Percentiles rank a stretch among this genome's conserved stretches.
Conservation (phyloP, 2,113 vertebrate species). For the Panthera uncia region DNA sequence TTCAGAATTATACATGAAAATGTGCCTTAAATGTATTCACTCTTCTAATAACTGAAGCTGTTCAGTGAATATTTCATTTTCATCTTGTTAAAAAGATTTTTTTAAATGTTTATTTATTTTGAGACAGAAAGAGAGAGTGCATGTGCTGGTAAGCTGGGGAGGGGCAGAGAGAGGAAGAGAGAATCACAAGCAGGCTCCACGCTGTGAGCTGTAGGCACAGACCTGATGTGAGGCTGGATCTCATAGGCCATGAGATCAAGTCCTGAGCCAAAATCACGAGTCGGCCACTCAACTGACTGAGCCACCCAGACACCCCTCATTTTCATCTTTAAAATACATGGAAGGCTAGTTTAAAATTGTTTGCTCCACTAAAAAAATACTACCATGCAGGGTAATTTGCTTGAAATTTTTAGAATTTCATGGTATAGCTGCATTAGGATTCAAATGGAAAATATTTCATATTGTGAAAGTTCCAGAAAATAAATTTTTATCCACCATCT, state of each 20-base stretch:
- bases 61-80: slow-evolving; percentile 36
- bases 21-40: neutral
- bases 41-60: neutral
- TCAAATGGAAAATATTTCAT: slow-evolving; percentile 23
- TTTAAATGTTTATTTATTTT: too few relatives aligned
- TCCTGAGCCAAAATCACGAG: too few relatives aligned
- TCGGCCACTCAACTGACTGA: too few relatives aligned
- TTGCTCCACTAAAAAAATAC: slow-evolving; percentile 20
- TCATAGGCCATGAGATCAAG: too few relatives aligned
- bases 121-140: too few relatives aligned
- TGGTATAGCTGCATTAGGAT: neutral
- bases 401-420: slow-evolving; percentile 30
- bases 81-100: neutral
- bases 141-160: too few relatives aligned
- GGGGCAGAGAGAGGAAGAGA: too few relatives aligned
- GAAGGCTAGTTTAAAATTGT: neutral
- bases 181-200: too few relatives aligned
- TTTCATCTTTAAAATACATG: neutral
- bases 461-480: slow-evolving; percentile 35
- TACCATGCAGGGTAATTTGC: neutral
- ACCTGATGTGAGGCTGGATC: too few relatives aligned
- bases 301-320: neutral
- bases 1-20: neutral
- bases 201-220: too few relatives aligned
- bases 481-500: slow-evolving; percentile 18